Evolutionary conservation across 2,888 invertebrate species (phyloP).

Genomic region (Sinodicranocentrus sp.): DNA sequence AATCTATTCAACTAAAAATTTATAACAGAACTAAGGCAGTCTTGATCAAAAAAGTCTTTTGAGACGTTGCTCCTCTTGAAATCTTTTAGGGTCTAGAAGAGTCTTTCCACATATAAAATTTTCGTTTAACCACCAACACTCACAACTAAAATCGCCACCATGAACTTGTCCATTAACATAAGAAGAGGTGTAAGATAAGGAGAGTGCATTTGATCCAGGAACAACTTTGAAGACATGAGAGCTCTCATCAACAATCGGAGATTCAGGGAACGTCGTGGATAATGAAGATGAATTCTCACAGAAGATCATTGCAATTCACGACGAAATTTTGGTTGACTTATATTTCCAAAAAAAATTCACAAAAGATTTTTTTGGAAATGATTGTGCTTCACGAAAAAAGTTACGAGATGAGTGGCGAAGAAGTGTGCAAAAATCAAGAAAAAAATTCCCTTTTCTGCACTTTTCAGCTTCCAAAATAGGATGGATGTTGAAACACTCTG

Average conservation of each 20-base stretch:
- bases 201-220: constrained; percentile 43
- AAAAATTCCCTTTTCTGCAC: no score
- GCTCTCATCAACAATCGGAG: constrained; percentile 16
- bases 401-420: no score
- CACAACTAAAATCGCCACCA: constrained; percentile 38
- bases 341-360: neutral
- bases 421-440: no score
- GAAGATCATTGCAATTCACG: constrained; percentile 57
- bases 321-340: neutral
- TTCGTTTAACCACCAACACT: constrained; percentile 61
- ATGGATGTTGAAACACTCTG: no score
- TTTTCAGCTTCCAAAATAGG: no score
- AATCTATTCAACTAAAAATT: no score
- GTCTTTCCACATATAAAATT: constrained; percentile 63
- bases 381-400: no score
- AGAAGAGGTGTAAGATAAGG: constrained; percentile 27
- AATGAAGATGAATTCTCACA: constrained; percentile 40
- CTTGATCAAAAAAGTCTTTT: constrained; percentile 64
- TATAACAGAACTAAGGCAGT: constrained; percentile 27
- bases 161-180: constrained; percentile 51
- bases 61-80: constrained; percentile 15
- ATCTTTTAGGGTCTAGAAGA: constrained; percentile 49
- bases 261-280: constrained; percentile 35
- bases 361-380: neutral
- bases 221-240: constrained; percentile 41